Conservation (phyloP, 64 coral and sea anemone species). For the Astreopora myriophthalma region DNA sequence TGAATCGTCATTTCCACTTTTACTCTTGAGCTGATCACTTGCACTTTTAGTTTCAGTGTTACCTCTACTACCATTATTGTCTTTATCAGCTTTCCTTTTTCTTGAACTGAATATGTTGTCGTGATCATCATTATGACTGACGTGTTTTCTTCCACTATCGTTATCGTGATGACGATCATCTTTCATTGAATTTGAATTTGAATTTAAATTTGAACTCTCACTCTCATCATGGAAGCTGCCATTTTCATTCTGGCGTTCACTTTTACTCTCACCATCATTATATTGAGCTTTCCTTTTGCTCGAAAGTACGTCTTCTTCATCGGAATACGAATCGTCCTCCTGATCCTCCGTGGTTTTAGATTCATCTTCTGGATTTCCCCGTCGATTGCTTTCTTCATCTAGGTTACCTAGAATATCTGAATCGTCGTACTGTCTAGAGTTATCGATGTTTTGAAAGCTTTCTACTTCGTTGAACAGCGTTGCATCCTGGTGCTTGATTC, state of each 20-base stretch:
- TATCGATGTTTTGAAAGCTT: not conserved
- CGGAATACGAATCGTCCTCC: not conserved
- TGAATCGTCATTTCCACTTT: not conserved
- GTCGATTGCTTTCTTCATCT: not conserved
- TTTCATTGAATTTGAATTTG: not conserved
- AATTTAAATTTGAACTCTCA: not conserved
- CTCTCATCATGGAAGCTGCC: not conserved
- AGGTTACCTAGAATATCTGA: not conserved
- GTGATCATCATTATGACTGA: not conserved
- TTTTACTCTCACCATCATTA: not conserved
- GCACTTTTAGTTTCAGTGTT: not conserved
- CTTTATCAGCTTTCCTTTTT: not conserved
- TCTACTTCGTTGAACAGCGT: constrained; percentile 8
- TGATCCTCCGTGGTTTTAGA: not conserved
- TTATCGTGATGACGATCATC: not conserved
- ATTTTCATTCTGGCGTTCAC: not conserved
- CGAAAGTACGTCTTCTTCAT: not conserved
- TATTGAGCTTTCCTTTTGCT: not conserved
- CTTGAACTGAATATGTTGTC: not conserved
- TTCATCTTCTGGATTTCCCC: not conserved
- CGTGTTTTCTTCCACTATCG: not conserved
- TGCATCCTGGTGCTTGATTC: constrained; percentile 8
- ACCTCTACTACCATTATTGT: not conserved
- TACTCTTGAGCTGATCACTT: not conserved
- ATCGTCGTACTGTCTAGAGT: not conserved